Evolutionary conservation across 2,888 invertebrate genomes (phyloP).

Genomic region (Conomelus anceps): DNA sequence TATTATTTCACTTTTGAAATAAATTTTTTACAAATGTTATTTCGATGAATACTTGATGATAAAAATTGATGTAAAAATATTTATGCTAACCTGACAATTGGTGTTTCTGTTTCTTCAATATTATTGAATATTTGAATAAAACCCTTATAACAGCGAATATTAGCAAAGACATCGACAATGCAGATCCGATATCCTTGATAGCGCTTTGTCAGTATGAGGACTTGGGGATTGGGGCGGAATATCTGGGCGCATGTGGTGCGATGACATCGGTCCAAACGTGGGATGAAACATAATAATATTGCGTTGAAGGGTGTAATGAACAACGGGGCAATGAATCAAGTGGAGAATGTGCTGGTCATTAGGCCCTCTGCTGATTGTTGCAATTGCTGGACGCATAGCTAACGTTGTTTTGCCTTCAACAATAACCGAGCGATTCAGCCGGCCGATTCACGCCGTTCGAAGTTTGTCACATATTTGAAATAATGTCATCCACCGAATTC

Average conservation of each 20-base stretch:
- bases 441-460: not conserved
- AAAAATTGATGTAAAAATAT: too few relatives aligned
- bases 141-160: too few relatives aligned
- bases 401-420: not conserved
- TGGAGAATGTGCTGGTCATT: constrained; percentile 14
- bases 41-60: too few relatives aligned
- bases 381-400: not conserved
- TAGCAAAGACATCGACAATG: too few relatives aligned
- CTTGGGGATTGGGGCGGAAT: too few relatives aligned
- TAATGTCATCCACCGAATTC: not conserved
- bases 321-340: constrained; percentile 15
- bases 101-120: too few relatives aligned
- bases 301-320: constrained; percentile 15
- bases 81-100: too few relatives aligned
- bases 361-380: not conserved
- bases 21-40: too few relatives aligned
- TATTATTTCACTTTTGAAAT: too few relatives aligned
- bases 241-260: not conserved
- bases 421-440: not conserved
- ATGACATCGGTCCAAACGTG: not conserved
- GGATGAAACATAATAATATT: constrained; percentile 8
- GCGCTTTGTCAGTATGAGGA: too few relatives aligned
- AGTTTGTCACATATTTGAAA: not conserved
- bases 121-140: too few relatives aligned
- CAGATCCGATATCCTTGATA: too few relatives aligned